Conservation (phyloP, 2,888 invertebrate genomes). For the Andrena camellia region DNA sequence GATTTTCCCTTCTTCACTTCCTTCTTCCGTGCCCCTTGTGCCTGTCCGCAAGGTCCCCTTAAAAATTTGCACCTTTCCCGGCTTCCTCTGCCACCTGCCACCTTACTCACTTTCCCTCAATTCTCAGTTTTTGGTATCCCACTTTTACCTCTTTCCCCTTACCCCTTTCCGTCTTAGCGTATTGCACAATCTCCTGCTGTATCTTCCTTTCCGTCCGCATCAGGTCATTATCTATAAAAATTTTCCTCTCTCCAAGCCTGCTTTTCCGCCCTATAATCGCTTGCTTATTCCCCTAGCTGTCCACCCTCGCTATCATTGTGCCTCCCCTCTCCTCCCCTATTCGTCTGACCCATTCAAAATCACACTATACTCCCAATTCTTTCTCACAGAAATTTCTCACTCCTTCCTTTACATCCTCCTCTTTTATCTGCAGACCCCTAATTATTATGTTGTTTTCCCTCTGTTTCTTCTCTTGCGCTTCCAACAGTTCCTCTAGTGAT, state of each 20-base stretch:
- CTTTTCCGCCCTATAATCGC: background rate
- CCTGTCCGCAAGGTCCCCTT: too few species aligned
- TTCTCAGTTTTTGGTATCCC: too few species aligned
- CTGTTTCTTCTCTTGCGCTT: background rate
- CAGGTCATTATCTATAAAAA: background rate
- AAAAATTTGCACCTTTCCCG: too few species aligned
- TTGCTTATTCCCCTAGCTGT: background rate
- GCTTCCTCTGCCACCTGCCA: too few species aligned
- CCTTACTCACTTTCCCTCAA: too few species aligned
- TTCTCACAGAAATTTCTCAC: background rate
- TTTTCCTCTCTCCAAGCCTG: background rate
- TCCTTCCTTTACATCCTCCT: background rate
- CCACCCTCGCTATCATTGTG: background rate
- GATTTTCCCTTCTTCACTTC: background rate
- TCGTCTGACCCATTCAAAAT: background rate
- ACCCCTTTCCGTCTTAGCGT: background rate
- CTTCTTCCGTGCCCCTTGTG: too few species aligned
- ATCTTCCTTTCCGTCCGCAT: background rate
- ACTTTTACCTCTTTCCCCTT: background rate
- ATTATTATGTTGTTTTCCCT: background rate
- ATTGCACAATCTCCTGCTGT: background rate
- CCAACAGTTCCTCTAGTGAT: too few species aligned
- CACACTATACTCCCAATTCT: background rate
- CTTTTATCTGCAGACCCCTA: background rate
- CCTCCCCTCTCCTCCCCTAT: background rate